These are phyloP conservation scores for Probaryconus sp. DNA, from an alignment of 1,140 invertebrate genomes.

Conservation along the genomic window DNA sequence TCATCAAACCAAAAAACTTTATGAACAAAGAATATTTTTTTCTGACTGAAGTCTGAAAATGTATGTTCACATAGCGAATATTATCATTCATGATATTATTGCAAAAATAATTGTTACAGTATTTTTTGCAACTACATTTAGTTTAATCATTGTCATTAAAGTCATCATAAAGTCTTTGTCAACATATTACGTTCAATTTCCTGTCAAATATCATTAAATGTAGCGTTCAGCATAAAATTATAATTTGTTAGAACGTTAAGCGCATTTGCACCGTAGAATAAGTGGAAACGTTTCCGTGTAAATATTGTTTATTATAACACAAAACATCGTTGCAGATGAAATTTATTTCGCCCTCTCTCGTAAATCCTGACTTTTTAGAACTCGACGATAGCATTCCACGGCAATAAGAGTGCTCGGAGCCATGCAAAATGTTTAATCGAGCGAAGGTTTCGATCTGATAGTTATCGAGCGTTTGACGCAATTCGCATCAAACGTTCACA, in stretches of 20 bases:
- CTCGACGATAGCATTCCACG: conserved; percentile 15
- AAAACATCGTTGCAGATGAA: conserved; percentile 37
- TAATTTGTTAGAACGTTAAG: conserved; percentile 37
- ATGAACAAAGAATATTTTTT: too few species aligned
- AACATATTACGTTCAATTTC: too few species aligned
- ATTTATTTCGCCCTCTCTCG: conserved; percentile 25
- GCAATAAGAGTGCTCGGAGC: conserved; percentile 43
- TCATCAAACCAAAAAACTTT: too few species aligned
- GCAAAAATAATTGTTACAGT: too few species aligned
- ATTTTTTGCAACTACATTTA: too few species aligned
- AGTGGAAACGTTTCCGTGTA: not conserved
- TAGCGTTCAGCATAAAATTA: conserved; percentile 14
- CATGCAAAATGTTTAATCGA: conserved; percentile 57
- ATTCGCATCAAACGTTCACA: conserved; percentile 50
- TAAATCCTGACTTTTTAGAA: conserved; percentile 35
- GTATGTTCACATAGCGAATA: too few species aligned
- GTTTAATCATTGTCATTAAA: too few species aligned
- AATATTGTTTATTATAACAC: conserved; percentile 31
- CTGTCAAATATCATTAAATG: too few species aligned
- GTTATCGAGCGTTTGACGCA: conserved; percentile 51
- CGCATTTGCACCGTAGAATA: not conserved
- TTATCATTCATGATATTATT: too few species aligned
- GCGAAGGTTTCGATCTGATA: conserved; percentile 42
- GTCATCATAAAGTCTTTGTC: too few species aligned
- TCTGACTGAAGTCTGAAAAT: too few species aligned